Percentiles rank a stretch among this genome's conserved stretches.
Conservation (phyloP, 2,797 vertebrate species). For the Mastacembelus armatus region DNA sequence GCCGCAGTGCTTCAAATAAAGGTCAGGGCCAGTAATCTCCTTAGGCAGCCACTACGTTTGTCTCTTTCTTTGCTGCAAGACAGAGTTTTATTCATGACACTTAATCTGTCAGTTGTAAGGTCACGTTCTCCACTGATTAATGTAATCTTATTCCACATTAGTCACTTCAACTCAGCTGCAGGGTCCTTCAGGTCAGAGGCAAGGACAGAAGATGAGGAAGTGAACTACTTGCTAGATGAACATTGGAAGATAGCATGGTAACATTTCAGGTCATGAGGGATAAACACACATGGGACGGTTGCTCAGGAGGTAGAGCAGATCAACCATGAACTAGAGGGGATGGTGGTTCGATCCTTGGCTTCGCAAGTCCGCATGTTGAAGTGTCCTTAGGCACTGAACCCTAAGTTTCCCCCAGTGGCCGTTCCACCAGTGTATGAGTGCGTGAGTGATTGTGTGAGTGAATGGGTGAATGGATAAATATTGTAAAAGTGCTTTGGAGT, state of each 20-base stretch:
- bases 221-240: conserved; percentile 20
- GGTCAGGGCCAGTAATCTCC: conserved; percentile 79
- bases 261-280: conserved; percentile 19
- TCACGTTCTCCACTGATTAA: conserved; percentile 82
- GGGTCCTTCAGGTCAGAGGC: conserved; percentile 57
- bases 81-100: conserved; percentile 78
- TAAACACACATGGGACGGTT: conserved; percentile 27
- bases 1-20: conserved; percentile 72
- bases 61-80: conserved; percentile 73
- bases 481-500: too few species aligned
- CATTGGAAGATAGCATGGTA: conserved; percentile 23
- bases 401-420: too few species aligned
- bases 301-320: too few species aligned
- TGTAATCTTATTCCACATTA: conserved; percentile 80
- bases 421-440: too few species aligned
- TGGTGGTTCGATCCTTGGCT: too few species aligned
- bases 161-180: conserved; percentile 68
- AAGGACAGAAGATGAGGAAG: conserved; percentile 51
- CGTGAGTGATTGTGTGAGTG: too few species aligned
- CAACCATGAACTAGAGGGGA: too few species aligned
- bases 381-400: too few species aligned
- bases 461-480: too few species aligned
- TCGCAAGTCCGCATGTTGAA: too few species aligned
- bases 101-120: conserved; percentile 83
- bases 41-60: conserved; percentile 69